Conservation (phyloP, 1,140 invertebrate species). For the Chionoecetes opilio region DNA sequence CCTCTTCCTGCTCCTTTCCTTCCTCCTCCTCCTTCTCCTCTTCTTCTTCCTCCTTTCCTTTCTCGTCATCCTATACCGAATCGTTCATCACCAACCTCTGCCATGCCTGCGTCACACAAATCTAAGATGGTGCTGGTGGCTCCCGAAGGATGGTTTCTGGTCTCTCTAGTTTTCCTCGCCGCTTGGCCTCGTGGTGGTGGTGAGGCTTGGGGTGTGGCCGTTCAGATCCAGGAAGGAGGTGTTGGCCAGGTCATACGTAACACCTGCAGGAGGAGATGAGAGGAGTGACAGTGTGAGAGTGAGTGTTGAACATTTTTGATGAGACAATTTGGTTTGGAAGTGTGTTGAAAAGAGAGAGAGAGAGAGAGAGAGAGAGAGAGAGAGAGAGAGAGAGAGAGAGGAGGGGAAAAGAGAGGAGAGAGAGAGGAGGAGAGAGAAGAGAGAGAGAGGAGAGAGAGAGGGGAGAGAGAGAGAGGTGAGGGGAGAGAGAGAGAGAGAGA, state of each 20-base stretch:
- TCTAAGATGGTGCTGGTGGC: neutral
- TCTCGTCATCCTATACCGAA: neutral
- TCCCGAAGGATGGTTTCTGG: neutral
- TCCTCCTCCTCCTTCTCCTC: neutral
- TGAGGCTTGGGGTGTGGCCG: slow-evolving; percentile 51
- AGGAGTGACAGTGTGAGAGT: neutral
- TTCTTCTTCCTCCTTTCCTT: neutral
- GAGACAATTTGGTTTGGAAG: too few species aligned
- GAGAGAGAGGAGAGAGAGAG: too few species aligned
- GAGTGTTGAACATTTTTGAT: too few species aligned
- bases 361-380: slow-evolving; percentile 40
- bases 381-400: neutral
- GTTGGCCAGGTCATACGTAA: slow-evolving; percentile 45
- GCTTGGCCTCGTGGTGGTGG: slow-evolving; percentile 42
- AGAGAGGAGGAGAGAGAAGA: neutral
- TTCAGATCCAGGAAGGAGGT: slow-evolving; percentile 65
- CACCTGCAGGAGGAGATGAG: neutral
- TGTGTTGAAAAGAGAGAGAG: slow-evolving; percentile 15
- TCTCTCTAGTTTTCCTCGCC: slow-evolving; percentile 28
- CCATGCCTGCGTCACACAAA: too few species aligned
- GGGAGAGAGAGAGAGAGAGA: too few species aligned
- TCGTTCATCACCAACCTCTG: too few species aligned
- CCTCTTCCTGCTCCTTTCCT: neutral
- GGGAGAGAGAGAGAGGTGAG: too few species aligned
- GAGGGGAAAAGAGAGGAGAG: neutral